A percentile compares a stretch with the other conserved stretches of the same genome.
Conservation (phyloP, 2,888 invertebrate genomes). For the Cephus pulcher region DNA sequence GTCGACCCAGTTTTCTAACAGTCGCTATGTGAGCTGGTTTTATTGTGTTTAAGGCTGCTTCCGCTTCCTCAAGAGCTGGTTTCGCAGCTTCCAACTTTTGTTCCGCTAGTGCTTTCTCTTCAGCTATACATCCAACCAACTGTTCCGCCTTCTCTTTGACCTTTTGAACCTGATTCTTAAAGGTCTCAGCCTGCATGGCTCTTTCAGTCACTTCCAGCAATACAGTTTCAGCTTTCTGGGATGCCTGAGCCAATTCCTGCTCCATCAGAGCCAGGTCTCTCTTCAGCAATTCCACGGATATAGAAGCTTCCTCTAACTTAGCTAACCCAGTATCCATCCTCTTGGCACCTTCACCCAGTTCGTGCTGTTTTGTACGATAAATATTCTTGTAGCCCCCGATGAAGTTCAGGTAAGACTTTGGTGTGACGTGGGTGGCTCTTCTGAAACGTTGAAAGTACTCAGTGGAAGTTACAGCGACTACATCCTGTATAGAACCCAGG, state of each 20-base stretch:
- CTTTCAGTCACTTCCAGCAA: slow-evolving; percentile 91
- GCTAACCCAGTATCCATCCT: slow-evolving; percentile 96
- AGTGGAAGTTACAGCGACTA: slow-evolving; percentile 84
- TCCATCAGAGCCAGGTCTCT: slow-evolving; percentile 95
- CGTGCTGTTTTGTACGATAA: slow-evolving; percentile 88
- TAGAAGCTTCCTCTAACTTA: slow-evolving; percentile 94
- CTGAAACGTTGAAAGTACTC: slow-evolving; percentile 94
- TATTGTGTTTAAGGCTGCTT: slow-evolving; percentile 93
- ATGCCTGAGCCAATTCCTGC: slow-evolving; percentile 91
- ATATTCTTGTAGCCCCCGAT: slow-evolving; percentile 95
- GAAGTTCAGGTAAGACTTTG: slow-evolving; percentile 96
- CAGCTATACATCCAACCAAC: slow-evolving; percentile 85
- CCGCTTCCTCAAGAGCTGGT: slow-evolving; percentile 95
- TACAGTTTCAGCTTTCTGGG: slow-evolving; percentile 90
- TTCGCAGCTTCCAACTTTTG: slow-evolving; percentile 94
- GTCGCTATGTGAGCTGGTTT: slow-evolving; percentile 96
- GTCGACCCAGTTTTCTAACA: slow-evolving; percentile 92
- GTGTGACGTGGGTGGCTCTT: slow-evolving; percentile 95
- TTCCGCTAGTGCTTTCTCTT: slow-evolving; percentile 92
- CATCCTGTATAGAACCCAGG: slow-evolving; percentile 93
- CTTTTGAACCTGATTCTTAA: slow-evolving; percentile 94
- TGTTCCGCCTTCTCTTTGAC: slow-evolving; percentile 96
- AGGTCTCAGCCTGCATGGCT: slow-evolving; percentile 95
- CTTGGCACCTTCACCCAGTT: slow-evolving; percentile 88
- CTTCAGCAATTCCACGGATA: slow-evolving; percentile 91